These are phyloP conservation scores for Scylla paramamosain DNA, from an alignment of 1,140 invertebrate species.

Conservation along the genomic window DNA sequence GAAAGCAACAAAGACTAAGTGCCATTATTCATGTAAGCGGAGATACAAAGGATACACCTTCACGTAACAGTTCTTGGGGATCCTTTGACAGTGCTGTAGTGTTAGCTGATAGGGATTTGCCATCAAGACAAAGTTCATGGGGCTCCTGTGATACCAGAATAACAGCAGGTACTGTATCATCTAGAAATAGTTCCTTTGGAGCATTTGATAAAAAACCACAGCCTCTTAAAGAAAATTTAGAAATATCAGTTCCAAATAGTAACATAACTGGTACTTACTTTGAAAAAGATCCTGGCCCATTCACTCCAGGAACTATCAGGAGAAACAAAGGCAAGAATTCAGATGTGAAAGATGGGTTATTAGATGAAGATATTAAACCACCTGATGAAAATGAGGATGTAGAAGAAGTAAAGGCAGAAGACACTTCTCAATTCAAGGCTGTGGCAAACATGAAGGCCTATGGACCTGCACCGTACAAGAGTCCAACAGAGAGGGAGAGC, in stretches of 20 bases:
- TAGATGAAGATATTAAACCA: conserved; percentile 53
- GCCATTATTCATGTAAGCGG: conserved; percentile 56
- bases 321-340: conserved; percentile 63
- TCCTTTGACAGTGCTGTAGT: conserved; percentile 83
- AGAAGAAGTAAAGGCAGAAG: conserved; percentile 46
- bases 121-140: conserved; percentile 88
- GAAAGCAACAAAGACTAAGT: conserved; percentile 80
- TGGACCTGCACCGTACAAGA: conserved; percentile 65
- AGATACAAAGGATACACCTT: conserved; percentile 76
- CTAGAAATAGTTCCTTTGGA: conserved; percentile 88
- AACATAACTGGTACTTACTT: conserved; percentile 69
- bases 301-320: conserved; percentile 63
- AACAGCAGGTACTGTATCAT: conserved; percentile 82
- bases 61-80: conserved; percentile 90
- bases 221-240: conserved; percentile 65
- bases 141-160: conserved; percentile 90
- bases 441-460: conserved; percentile 68
- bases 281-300: conserved; percentile 60
- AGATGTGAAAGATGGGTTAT: conserved; percentile 40
- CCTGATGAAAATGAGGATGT: conserved; percentile 56
- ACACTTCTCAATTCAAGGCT: conserved; percentile 42
- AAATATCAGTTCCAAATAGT: conserved; percentile 51
- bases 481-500: conserved; percentile 62
- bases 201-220: conserved; percentile 84
- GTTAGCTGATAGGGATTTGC: conserved; percentile 80